Base-by-base conservation (phyloP, 1,140 invertebrate genomes). In the Diachasmimorpha longicaudata region DNA sequence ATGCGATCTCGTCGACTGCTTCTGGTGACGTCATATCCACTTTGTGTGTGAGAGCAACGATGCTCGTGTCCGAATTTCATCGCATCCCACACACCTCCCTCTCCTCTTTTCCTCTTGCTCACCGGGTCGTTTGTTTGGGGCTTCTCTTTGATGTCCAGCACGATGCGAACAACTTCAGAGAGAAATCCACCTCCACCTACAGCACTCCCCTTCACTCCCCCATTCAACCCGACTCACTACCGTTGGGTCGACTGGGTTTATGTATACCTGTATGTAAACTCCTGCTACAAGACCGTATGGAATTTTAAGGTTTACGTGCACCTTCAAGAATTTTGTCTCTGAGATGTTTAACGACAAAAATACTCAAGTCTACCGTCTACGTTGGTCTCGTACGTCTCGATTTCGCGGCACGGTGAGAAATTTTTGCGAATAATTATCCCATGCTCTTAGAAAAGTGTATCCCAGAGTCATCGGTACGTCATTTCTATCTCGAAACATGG, bases 71-170 rank as follows among this genome's bases (percentile, higher is more conserved):
- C 82, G 81, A 84, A 84, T 84, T 84, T 82, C 82, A 83, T 82
- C 82, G 83, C 79, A 83, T 82, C 82, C 74, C 80, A 80, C 75
- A 80, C 80, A 37, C 68, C 75, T 48, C 55, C 25, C 74, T 70
- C 67, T 37, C 74, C 71, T 63, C 55, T 69, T 70, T 46, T 39
- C 16, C 77, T 68, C 42, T 66, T 42, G 71, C 67, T 36, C 39
- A 39, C 75, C 9, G 14, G 63, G 58, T 70, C 81, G 83, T 82
- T 84, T 83, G 80, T 84, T 83, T 84, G 81, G 48, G 39, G 77
- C 80, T 81, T 83, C 83, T 84, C 83, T 84, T 84, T 84, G 83
- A 84, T 83, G 83, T 84, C 79, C 81, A 75, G 80, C 76, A 79
- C 76, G 77, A 77, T 42, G 79, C 76, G 77, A 67, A 76, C 78